Evolutionary conservation across 2,888 invertebrate species (phyloP).

Genomic region (Slavum lentiscoides): DNA sequence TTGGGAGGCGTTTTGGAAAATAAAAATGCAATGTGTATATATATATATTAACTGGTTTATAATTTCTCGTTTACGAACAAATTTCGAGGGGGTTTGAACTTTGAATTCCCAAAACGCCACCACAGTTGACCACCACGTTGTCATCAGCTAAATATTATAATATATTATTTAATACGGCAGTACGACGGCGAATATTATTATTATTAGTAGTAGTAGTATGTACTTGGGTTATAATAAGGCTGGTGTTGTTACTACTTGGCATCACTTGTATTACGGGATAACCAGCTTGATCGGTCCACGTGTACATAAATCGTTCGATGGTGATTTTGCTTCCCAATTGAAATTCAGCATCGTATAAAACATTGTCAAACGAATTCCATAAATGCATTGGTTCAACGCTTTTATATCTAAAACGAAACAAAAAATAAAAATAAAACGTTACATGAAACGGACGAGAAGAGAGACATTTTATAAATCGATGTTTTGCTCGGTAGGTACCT

Average conservation of each 20-base stretch:
- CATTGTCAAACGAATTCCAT: conserved; percentile 59
- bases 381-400: conserved; percentile 54
- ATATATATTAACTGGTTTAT: too few species aligned
- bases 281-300: conserved; percentile 74
- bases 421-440: neutral
- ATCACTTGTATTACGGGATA: conserved; percentile 69
- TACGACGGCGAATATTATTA: too few species aligned
- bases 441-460: neutral
- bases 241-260: conserved; percentile 61
- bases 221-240: conserved; percentile 14
- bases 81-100: too few species aligned
- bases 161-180: conserved; percentile 1
- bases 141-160: too few species aligned
- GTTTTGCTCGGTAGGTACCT: too few species aligned
- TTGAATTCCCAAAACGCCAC: too few species aligned
- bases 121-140: too few species aligned
- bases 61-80: too few species aligned
- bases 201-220: neutral
- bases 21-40: too few species aligned
- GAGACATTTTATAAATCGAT: neutral
- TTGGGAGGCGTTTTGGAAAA: too few species aligned
- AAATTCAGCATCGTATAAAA: conserved; percentile 58
- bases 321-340: conserved; percentile 22
- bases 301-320: conserved; percentile 69
- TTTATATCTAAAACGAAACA: conserved; percentile 22